phyloP scores from a whole-genome alignment of 37 sponge, comb jelly and placozoan species.

The Aphrocallistes beatrix region DNA sequence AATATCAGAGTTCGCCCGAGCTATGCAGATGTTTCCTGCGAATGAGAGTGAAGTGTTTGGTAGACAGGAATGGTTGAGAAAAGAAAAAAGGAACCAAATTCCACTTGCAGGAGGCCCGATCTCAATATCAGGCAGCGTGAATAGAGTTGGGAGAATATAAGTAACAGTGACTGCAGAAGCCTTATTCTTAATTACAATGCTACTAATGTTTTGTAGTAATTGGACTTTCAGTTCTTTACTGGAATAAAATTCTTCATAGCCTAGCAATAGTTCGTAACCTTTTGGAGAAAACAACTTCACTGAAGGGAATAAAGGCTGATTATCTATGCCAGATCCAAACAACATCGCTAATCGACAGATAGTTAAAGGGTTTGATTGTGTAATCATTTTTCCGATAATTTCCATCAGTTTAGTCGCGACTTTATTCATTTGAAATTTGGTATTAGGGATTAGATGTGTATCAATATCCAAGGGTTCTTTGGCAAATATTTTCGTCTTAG shows the following conservation, averaged over 20 bases:
- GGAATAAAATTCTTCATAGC: neutral
- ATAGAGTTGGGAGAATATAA: neutral
- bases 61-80: slow-evolving; percentile 6
- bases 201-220: neutral
- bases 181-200: neutral
- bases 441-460: neutral
- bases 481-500: neutral
- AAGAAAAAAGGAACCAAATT: slow-evolving; percentile 5
- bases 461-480: neutral
- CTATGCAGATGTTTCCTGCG: neutral
- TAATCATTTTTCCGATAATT: neutral
- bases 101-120: neutral
- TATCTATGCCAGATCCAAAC: neutral
- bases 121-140: neutral
- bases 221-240: neutral
- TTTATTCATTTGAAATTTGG: neutral
- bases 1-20: neutral
- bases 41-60: neutral
- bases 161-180: neutral
- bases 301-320: neutral
- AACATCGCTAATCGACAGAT: neutral
- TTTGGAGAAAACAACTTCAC: neutral
- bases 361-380: neutral
- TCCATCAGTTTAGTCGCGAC: neutral
- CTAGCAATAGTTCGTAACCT: neutral